Base-by-base conservation (phyloP, 1,140 invertebrate genomes). In the Chionoecetes opilio region DNA sequence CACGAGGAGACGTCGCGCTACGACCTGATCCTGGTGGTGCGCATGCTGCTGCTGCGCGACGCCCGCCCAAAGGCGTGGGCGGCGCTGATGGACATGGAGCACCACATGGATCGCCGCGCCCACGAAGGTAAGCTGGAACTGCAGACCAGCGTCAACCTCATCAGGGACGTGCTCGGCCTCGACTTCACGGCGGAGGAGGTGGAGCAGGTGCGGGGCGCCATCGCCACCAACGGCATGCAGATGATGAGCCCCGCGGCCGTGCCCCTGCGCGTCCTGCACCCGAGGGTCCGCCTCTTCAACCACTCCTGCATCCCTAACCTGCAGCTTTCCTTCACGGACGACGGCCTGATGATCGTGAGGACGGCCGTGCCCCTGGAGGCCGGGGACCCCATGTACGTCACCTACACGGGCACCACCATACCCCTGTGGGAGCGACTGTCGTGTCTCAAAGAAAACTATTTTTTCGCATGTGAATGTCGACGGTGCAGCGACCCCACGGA, bases 281-380 rank as follows among this genome's bases (percentile, higher is more conserved):
- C 98, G 96, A 97, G 96, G 17, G 97, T 98, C 0, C 98, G 98
- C 0, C 98, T 98, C 96, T 97, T 98, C 46, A 98, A 99, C 96
- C 98, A 99, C 97, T 98, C 97, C 94, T 99, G 98, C 96, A 97
- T 97, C 6, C 98, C 98, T 0, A 99, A 98, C 97, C 98, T 98
- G 96, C 97, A 98, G n/a, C 98, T 98, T 96, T 98, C 98, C 95
- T 98, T 98, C 96, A 98, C 98, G 95, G 98, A 98, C 96, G 98
- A 98, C 0, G 96, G 93, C 85, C 95, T 95, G 63, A 98, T 97
- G 0, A 97, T 98, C 0, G 95, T 87, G 9, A 86, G 96, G 29
- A 95, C 96, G 11, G 46, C 95, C 8, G 92, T 95, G n/a, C 38
- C 38, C 31, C 82, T 96, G 41, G 37, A 95, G 31, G 41, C 53